Base-by-base conservation (phyloP, 2,797 vertebrate genomes). In the Eptatretus atami region DNA sequence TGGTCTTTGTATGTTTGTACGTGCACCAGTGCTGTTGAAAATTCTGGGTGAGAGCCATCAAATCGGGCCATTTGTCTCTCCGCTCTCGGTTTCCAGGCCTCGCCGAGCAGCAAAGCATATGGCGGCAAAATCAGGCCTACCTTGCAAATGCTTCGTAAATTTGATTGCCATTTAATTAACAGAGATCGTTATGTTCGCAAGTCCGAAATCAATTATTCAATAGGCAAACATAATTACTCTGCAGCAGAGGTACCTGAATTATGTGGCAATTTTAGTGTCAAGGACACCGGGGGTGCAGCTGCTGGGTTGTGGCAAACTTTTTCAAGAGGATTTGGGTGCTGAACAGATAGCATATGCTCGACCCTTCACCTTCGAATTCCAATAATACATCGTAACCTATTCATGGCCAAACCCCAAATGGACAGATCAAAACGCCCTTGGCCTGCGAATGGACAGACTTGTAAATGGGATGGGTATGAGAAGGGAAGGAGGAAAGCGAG, bases 141-240 rank as follows among this genome's bases (percentile, higher is more conserved):
- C 57, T 61, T 12, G 57, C 57, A 61, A 61, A 61, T 61, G 57
- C 57, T 61, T 25, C 25, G n/a, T 61, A 61, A 61, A 61, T 93
- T 92, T 85, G 83, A 86, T 88, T 83, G 81, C 84, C 83, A 84
- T 90, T 92, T 92, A 93, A 93, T 93, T 93, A 92, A 95, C 87
- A 82, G 82, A 83, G 81, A 84, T 93, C 84, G 86, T 90, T 92
- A 92, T 86, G 86, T 92, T 77, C 77, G 80, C 82, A 80, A 79
- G 81, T 82, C 80, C 82, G 85, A 82, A 93, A 94, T 96, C 90
- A 95, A 94, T 96, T 94, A 95, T 94, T 93, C 84, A 92, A 86
- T 87, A 81, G 80, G 80, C 82, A 84, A 82, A 83, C 80, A 82
- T 78, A 61, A 61, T 61, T 61, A 61, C 57, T 61, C 57, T 61